Percentiles rank a stretch among this genome's conserved stretches.
These are phyloP conservation scores for Accipiter cooperii DNA, from an alignment of 2,113 vertebrate species.

Conservation along the genomic window DNA sequence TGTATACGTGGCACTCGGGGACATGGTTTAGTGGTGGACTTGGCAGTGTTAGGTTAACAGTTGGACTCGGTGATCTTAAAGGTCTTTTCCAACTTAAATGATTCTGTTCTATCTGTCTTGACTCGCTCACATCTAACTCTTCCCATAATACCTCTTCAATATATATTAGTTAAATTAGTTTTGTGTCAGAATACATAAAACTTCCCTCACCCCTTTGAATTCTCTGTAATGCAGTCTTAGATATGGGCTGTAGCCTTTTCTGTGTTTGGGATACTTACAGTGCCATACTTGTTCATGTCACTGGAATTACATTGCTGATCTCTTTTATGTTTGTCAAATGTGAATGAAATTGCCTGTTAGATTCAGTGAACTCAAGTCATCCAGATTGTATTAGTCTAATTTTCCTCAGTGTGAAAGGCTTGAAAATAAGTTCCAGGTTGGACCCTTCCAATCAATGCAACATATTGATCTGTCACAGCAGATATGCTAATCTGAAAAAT, in stretches of 20 bases:
- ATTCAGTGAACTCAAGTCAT: neutral
- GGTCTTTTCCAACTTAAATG: neutral
- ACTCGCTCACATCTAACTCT: neutral
- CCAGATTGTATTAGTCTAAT: neutral
- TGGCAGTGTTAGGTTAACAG: neutral
- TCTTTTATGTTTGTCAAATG: neutral
- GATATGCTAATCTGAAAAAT: constrained; percentile 6
- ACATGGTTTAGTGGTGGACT: neutral
- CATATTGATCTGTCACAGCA: constrained; percentile 18
- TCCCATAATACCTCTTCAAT: neutral
- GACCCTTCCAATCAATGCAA: constrained; percentile 1
- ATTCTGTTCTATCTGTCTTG: neutral
- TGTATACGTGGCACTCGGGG: neutral
- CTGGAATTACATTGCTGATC: neutral
- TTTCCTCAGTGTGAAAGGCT: neutral
- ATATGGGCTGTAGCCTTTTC: neutral
- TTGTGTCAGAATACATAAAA: neutral
- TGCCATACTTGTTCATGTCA: neutral
- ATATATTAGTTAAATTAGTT: neutral
- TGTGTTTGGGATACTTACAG: neutral
- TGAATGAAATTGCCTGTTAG: neutral
- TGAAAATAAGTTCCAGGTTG: neutral
- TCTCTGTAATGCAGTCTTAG: neutral
- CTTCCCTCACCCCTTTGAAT: neutral
- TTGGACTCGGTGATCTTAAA: neutral